Evolutionary conservation across 2,797 vertebrate species (phyloP), one percentile per base, ranked within the genome.

Genomic region (Xyrichtys novacula): DNA sequence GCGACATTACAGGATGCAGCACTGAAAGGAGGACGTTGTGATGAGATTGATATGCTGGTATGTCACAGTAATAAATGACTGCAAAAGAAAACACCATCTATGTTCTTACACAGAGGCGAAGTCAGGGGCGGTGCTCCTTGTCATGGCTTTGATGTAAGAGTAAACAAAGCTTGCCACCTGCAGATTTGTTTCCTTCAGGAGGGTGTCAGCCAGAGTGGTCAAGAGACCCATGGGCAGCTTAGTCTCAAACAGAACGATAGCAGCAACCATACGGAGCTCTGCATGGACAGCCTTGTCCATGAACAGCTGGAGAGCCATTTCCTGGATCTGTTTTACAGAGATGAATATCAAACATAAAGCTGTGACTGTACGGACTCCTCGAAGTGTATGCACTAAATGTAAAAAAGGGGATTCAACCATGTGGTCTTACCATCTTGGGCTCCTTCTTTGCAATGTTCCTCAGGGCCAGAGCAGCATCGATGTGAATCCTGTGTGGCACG

Each of bases 1-100:
- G 93, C 96, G 85, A 96, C 93, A 57, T 94, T 95, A 81, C 94
- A 95, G 68, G 94, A 93, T 72, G 94, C 85, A 88, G 94, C 93
- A 85, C 96, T 98, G 78, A 72, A 91, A 86, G 28, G 1, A 26
- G 3, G 78, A 53, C 0, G 59, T 57, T 40, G 3, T 44, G 7
- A 60, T 65, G 16, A 58, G 22, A 66, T 54, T 8, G 3, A 14
- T 5, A 2, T 28, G 31, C 12, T 36, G 4, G 28, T 14, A 20
- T 34, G 15, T 61, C 8, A 19, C 19, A 26, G 14, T 23, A 20
- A 39, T 11, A 31, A 40, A 40, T 50, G 25, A 34, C 3, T 47
- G 4, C 38, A 53, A 28, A 34, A 0, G n/a, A 10, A 10, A 23
- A 22, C 12, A 50, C 38, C 1, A 34, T 47, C 56, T 15, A 16